Evolutionary conservation across 1,140 invertebrate species (phyloP).

Genomic region (Drosophila mauritiana): DNA sequence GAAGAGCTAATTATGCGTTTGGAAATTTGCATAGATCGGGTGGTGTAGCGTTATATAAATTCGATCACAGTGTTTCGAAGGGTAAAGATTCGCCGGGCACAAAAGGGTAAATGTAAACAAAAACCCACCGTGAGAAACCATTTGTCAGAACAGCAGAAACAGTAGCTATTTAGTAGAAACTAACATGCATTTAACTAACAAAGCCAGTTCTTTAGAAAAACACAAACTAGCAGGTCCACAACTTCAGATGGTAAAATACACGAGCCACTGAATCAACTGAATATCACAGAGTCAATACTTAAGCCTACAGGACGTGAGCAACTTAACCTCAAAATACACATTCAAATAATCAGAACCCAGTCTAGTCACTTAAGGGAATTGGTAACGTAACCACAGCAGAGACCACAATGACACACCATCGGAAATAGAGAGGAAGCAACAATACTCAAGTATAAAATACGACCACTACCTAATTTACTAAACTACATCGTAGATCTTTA

Average conservation of each 20-base stretch:
- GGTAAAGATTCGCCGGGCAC: constrained; percentile 35
- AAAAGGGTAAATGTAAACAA: not conserved
- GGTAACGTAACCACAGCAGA: constrained; percentile 38
- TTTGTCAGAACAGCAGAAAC: constrained; percentile 19
- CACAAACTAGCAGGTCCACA: too few species aligned
- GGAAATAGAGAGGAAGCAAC: constrained; percentile 54
- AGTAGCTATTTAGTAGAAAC: constrained; percentile 4
- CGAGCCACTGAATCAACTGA: constrained; percentile 18
- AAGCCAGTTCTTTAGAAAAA: constrained; percentile 10
- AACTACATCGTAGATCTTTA: constrained; percentile 44
- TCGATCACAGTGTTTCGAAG: constrained; percentile 76
- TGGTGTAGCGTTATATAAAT: constrained; percentile 6
- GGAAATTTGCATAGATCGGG: constrained; percentile 65
- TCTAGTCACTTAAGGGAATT: constrained; percentile 84
- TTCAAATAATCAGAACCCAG: constrained; percentile 67
- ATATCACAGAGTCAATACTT: constrained; percentile 11
- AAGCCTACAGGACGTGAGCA: constrained; percentile 19
- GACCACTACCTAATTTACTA: constrained; percentile 65
- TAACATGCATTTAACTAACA: constrained; percentile 13
- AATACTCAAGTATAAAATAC: constrained; percentile 85
- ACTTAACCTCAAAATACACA: constrained; percentile 66
- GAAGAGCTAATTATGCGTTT: constrained; percentile 14
- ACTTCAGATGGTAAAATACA: not conserved
- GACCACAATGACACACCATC: constrained; percentile 35
- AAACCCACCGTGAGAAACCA: constrained; percentile 5